Evolutionary conservation across 1,140 invertebrate species (phyloP).

Genomic region (Cyrtorhinus lividipennis): DNA sequence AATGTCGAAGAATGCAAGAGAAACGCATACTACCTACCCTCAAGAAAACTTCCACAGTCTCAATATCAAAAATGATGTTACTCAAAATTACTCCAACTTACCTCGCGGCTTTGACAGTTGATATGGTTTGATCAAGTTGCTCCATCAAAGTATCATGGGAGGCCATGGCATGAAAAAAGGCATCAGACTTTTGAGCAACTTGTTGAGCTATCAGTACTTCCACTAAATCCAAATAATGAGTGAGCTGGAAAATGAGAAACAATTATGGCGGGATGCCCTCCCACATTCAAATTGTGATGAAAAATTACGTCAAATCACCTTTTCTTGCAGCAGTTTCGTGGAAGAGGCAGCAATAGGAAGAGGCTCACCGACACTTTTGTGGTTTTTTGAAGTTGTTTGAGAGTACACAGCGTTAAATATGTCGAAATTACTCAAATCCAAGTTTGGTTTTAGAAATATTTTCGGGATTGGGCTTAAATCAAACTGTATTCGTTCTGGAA

Average conservation of each 20-base stretch:
- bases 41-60: too few relatives aligned
- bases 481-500: conserved; percentile 28
- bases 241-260: conserved; percentile 52
- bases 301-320: conserved; percentile 15
- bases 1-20: too few relatives aligned
- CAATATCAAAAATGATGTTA: too few relatives aligned
- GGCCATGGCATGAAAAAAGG: conserved; percentile 94
- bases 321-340: conserved; percentile 25
- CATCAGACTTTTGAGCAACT: conserved; percentile 88
- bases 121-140: conserved; percentile 67
- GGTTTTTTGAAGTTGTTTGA: conserved; percentile 2
- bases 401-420: conserved; percentile 64
- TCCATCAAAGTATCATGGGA: conserved; percentile 88
- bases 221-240: conserved; percentile 86
- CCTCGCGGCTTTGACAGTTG: conserved; percentile 57
- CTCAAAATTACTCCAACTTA: conserved; percentile 27
- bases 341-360: conserved; percentile 20
- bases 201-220: conserved; percentile 92
- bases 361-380: background rate
- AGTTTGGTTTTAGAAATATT: conserved; percentile 70
- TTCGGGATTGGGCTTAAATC: conserved; percentile 59
- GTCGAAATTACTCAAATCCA: conserved; percentile 64
- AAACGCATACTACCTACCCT: too few relatives aligned
- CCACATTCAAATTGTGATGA: background rate
- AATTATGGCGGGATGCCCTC: too few relatives aligned